phyloP scores from a whole-genome alignment of 2,113 vertebrate species.

The Antigone vipio region DNA sequence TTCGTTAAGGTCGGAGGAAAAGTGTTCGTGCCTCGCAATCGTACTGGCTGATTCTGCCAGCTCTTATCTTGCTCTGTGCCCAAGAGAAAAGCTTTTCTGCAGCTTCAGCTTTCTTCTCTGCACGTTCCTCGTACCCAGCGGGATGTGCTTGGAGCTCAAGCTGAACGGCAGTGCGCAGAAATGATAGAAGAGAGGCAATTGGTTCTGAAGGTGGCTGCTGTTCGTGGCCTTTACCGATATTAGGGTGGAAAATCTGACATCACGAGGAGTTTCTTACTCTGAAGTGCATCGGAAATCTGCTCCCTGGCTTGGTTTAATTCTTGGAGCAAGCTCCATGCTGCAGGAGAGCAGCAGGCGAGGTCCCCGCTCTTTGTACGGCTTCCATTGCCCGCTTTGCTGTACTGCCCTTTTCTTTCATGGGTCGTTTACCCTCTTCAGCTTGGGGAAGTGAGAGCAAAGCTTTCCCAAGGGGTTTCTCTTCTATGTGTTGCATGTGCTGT shows the following conservation, averaged over 20 bases:
- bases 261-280: neutral
- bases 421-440: neutral
- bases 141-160: neutral
- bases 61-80: neutral
- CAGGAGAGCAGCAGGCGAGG: neutral
- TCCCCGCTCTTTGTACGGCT: neutral
- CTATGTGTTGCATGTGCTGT: neutral
- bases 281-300: neutral
- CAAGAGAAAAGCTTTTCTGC: neutral
- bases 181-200: neutral
- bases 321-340: neutral
- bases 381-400: neutral
- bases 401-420: neutral
- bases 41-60: neutral
- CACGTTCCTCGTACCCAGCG: rapidly evolving
- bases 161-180: rapidly evolving
- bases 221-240: neutral
- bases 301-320: neutral
- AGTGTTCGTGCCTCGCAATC: neutral
- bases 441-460: neutral
- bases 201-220: neutral
- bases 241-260: neutral
- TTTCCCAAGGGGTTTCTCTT: neutral
- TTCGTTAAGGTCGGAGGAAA: neutral
- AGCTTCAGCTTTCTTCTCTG: neutral